Evolutionary conservation across 2,113 vertebrate species (phyloP).

Genomic region (Trematocara marginatum): DNA sequence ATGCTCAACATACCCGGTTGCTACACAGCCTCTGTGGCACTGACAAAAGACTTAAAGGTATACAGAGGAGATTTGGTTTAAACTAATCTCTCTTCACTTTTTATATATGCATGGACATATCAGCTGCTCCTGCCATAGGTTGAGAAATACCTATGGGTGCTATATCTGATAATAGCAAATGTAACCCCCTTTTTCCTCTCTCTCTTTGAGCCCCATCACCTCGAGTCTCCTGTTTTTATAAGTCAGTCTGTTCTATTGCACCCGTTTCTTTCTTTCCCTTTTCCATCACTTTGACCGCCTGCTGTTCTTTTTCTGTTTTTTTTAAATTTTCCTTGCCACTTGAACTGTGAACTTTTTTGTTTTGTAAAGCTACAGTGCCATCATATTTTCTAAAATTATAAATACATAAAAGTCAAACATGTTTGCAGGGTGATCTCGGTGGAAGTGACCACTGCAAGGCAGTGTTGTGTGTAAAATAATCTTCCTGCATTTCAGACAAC

Average conservation of each 20-base stretch:
- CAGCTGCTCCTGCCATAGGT: conserved; percentile 58
- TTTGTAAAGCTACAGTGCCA: background rate
- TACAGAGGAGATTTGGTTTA: conserved; percentile 64
- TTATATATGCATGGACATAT: conserved; percentile 74
- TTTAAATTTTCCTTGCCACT: background rate
- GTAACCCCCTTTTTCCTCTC: conserved; percentile 42
- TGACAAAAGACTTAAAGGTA: conserved; percentile 71
- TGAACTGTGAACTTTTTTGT: background rate
- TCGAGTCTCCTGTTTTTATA: background rate
- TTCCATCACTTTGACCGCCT: background rate
- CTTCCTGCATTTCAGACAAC: background rate
- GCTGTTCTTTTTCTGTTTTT: background rate
- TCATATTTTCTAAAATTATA: background rate
- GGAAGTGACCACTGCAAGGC: conserved; percentile 50
- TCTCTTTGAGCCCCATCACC: conserved; percentile 37
- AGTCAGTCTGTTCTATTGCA: conserved; percentile 1
- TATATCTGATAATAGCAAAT: conserved; percentile 62
- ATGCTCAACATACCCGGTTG: conserved; percentile 57
- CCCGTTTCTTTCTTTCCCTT: background rate
- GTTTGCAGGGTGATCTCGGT: conserved; percentile 29
- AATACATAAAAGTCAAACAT: background rate
- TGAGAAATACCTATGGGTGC: conserved; percentile 71
- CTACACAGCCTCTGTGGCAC: conserved; percentile 55
- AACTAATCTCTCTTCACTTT: conserved; percentile 69
- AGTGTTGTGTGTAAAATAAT: conserved; percentile 51